phyloP scores from a whole-genome alignment of 2,113 vertebrate species.

The Trogon melanurus region DNA sequence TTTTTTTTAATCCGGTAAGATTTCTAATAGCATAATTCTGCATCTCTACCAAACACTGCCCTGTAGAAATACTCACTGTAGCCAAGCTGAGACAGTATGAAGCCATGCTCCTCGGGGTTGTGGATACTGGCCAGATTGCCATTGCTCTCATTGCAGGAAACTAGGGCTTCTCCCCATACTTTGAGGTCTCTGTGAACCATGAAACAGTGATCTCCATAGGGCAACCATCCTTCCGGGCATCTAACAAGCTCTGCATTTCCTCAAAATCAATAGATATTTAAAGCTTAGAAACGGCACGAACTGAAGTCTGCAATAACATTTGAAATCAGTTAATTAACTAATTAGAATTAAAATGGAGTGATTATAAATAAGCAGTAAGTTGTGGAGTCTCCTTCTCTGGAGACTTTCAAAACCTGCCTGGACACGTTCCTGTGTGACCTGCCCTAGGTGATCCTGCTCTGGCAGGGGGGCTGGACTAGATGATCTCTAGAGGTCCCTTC shows the following conservation, averaged over 20 bases:
- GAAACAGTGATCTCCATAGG: slow-evolving; percentile 87
- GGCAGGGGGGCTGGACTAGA: no score
- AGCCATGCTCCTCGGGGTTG: slow-evolving; percentile 88
- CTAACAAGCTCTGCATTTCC: slow-evolving; percentile 68
- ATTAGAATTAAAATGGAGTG: neutral
- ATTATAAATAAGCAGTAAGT: neutral
- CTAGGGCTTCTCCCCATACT: slow-evolving; percentile 82
- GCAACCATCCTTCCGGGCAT: slow-evolving; percentile 85
- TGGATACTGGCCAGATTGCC: slow-evolving; percentile 86
- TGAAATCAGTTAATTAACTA: neutral
- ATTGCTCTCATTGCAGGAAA: slow-evolving; percentile 81
- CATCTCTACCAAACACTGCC: neutral
- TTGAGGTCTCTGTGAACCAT: slow-evolving; percentile 76
- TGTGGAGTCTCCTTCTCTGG: no score
- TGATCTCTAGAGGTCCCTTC: no score
- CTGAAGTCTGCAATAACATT: neutral
- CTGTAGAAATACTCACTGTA: slow-evolving; percentile 80
- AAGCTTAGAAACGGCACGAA: neutral
- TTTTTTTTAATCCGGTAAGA: neutral
- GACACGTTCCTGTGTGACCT: no score
- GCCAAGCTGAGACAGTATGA: slow-evolving; percentile 87
- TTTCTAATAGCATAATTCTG: neutral
- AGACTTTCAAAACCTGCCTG: no score
- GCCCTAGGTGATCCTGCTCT: no score
- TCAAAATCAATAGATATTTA: slow-evolving; percentile 37